These are phyloP conservation scores for Ichneumoninae sp. DNA, from an alignment of 2,888 invertebrate species.

Conservation along the genomic window DNA sequence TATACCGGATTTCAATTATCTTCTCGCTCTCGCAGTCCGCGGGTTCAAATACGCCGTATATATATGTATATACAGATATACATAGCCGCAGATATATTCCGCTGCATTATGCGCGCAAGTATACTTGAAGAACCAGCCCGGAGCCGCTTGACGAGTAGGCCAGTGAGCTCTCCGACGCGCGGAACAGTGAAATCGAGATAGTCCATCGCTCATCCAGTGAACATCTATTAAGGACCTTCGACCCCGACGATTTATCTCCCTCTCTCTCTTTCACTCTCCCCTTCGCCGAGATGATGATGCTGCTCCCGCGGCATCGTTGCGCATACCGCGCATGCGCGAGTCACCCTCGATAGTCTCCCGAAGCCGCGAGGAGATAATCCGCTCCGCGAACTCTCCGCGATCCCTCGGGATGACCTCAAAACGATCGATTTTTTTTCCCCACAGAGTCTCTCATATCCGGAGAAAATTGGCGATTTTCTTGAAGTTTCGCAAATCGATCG, in stretches of 20 bases:
- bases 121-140: background rate
- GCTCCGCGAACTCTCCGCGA: background rate
- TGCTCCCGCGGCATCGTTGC: background rate
- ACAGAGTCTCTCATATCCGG: background rate
- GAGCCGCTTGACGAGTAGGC: constrained; percentile 45
- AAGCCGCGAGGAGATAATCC: background rate
- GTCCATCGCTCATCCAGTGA: constrained; percentile 68
- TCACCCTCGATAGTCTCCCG: background rate
- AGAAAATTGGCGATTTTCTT: background rate
- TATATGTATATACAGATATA: too few relatives aligned
- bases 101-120: constrained; percentile 26
- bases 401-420: background rate
- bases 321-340: background rate
- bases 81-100: background rate
- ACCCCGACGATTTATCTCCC: constrained; percentile 74
- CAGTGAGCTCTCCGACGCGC: constrained; percentile 53
- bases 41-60: constrained; percentile 8
- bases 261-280: constrained; percentile 30
- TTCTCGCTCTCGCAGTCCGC: constrained; percentile 40
- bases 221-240: constrained; percentile 75
- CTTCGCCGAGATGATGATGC: background rate
- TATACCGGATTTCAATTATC: constrained; percentile 60
- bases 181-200: constrained; percentile 74
- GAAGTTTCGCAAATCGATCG: background rate
- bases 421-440: constrained; percentile 11